phyloP scores from a whole-genome alignment of 1,140 invertebrate genomes.

The Musca domestica region DNA sequence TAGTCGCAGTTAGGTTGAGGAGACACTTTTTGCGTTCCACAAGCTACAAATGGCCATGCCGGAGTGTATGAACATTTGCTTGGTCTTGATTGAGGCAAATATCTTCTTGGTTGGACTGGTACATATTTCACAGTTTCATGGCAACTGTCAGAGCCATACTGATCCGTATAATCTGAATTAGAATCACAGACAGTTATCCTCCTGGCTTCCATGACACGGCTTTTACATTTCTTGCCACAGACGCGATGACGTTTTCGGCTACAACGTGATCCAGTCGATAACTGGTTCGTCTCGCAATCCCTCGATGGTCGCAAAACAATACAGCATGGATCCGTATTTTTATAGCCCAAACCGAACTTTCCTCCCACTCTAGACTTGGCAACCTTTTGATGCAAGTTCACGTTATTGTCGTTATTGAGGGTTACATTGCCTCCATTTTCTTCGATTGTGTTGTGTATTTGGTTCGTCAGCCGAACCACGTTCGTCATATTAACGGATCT shows the following conservation, averaged over 20 bases:
- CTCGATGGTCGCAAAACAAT: constrained; percentile 35
- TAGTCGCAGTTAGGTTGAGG: too few species aligned
- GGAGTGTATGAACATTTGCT: too few species aligned
- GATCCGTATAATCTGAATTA: background rate
- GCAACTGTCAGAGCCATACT: constrained; percentile 22
- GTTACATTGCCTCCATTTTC: constrained; percentile 31
- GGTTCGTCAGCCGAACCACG: constrained; percentile 42
- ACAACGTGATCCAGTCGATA: constrained; percentile 6
- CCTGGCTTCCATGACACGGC: constrained; percentile 41
- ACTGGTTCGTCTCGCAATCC: constrained; percentile 3
- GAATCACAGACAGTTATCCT: constrained; percentile 33
- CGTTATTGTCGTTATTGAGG: constrained; percentile 35
- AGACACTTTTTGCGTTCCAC: too few species aligned
- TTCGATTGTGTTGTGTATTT: constrained; percentile 44
- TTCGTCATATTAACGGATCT: constrained; percentile 39
- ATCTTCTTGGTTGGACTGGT: constrained; percentile 31
- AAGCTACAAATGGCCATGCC: too few species aligned
- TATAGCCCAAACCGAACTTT: constrained; percentile 43
- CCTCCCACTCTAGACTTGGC: constrained; percentile 36
- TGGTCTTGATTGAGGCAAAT: too few species aligned
- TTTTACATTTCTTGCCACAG: constrained; percentile 39
- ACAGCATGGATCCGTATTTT: constrained; percentile 42
- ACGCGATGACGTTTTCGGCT: constrained; percentile 33
- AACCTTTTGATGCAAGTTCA: constrained; percentile 40
- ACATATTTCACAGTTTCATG: constrained; percentile 27